Conservation (phyloP, 2,888 invertebrate genomes). For the Heliconius aoede region DNA sequence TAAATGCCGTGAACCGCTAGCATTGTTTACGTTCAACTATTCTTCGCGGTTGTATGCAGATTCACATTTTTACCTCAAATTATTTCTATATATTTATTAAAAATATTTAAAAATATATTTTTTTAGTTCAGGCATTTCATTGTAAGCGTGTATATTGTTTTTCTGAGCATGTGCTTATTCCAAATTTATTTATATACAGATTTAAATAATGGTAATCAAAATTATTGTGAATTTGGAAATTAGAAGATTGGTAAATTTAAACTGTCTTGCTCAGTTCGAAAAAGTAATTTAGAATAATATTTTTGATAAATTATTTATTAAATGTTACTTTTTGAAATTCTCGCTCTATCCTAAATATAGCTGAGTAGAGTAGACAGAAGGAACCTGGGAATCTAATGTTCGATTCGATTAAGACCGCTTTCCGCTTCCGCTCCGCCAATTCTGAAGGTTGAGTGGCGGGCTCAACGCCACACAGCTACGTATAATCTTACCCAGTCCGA, state of each 20-base stretch:
- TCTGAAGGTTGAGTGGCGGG: not conserved
- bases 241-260: too few species aligned
- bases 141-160: not conserved
- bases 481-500: too few species aligned
- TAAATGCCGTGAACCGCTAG: constrained; percentile 17
- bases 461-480: too few species aligned
- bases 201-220: not conserved
- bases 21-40: constrained; percentile 26
- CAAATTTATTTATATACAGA: not conserved
- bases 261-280: too few species aligned
- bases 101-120: not conserved
- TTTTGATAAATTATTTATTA: too few species aligned
- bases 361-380: too few species aligned
- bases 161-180: not conserved
- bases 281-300: too few species aligned
- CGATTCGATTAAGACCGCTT: too few species aligned
- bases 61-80: constrained; percentile 20
- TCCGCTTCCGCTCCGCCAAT: not conserved
- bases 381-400: too few species aligned
- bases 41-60: constrained; percentile 17
- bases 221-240: not conserved
- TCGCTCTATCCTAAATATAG: too few species aligned
- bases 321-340: too few species aligned
- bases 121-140: not conserved
- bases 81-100: constrained; percentile 6